phyloP scores from a whole-genome alignment of 2,888 invertebrate genomes.

The Pseudolycoriella hygida region DNA sequence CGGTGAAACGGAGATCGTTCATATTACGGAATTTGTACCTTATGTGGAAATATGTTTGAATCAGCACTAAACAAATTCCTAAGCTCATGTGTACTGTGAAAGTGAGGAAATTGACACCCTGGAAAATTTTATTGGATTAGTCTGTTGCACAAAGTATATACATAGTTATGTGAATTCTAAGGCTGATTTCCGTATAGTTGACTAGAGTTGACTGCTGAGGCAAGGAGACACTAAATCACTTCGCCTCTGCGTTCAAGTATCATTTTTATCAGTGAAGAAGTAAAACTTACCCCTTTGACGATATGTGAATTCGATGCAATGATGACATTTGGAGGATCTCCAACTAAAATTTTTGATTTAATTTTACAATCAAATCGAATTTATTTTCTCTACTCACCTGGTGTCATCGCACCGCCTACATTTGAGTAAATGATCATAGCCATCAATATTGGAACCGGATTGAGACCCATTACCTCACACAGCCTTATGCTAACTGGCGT shows the following conservation, averaged over 20 bases:
- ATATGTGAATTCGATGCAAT: conserved; percentile 29
- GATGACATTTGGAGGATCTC: conserved; percentile 59
- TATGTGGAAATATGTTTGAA: conserved; percentile 55
- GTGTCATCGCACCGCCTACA: conserved; percentile 79
- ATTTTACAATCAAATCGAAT: too few species aligned
- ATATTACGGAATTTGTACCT: conserved; percentile 56
- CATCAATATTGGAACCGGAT: conserved; percentile 76
- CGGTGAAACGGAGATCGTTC: conserved; percentile 48
- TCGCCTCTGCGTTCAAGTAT: too few species aligned
- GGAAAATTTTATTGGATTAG: conserved; percentile 17
- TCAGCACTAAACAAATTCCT: conserved; percentile 50
- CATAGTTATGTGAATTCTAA: neutral
- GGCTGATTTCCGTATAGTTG: too few species aligned
- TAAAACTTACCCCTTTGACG: conserved; percentile 22
- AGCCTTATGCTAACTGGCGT: conserved; percentile 64
- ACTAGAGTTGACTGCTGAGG: too few species aligned
- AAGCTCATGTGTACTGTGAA: conserved; percentile 71
- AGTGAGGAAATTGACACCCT: conserved; percentile 65
- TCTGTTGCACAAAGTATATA: neutral
- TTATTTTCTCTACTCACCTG: conserved; percentile 19
- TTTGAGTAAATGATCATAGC: conserved; percentile 81
- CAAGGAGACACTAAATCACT: too few species aligned
- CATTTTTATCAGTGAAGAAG: neutral
- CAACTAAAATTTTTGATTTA: too few species aligned
- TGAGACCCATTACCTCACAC: conserved; percentile 76